Conservation (phyloP, 2,888 invertebrate genomes). For the Melieria picta region DNA sequence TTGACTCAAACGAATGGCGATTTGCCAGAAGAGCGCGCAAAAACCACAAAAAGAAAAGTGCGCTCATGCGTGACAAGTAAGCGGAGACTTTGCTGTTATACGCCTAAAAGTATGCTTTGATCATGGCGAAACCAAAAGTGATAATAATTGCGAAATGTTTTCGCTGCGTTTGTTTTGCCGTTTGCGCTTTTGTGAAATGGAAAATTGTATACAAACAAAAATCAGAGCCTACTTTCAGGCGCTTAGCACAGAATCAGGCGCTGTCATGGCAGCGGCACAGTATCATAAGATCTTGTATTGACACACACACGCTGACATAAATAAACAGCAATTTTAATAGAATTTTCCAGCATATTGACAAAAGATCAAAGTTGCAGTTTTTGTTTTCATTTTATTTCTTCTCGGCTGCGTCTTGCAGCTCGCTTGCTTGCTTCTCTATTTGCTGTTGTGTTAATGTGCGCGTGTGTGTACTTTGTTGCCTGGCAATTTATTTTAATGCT, state of each 20-base stretch:
- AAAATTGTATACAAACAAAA: not conserved
- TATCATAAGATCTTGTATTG: not conserved
- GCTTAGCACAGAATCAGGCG: not conserved
- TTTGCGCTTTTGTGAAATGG: not conserved
- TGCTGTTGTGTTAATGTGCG: conserved; percentile 6
- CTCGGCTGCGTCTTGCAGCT: not conserved
- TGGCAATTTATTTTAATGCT: conserved; percentile 32
- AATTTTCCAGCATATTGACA: conserved; percentile 20
- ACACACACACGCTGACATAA: not conserved
- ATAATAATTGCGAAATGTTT: conserved; percentile 1
- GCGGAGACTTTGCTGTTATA: not conserved
- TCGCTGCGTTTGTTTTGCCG: not conserved
- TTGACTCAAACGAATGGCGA: too few species aligned
- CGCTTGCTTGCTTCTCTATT: not conserved
- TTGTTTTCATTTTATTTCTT: not conserved
- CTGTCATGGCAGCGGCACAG: not conserved
- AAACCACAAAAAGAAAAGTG: too few species aligned
- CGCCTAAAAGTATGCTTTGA: conserved; percentile 46
- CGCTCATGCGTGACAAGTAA: too few species aligned
- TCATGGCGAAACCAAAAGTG: conserved; percentile 40
- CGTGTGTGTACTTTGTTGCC: not conserved
- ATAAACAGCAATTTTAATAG: conserved; percentile 12
- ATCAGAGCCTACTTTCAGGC: not conserved
- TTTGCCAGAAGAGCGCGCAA: too few species aligned
- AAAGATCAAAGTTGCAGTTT: conserved; percentile 32